phyloP scores from a whole-genome alignment of 2,888 invertebrate genomes.

The Bellardia bayeri region DNA sequence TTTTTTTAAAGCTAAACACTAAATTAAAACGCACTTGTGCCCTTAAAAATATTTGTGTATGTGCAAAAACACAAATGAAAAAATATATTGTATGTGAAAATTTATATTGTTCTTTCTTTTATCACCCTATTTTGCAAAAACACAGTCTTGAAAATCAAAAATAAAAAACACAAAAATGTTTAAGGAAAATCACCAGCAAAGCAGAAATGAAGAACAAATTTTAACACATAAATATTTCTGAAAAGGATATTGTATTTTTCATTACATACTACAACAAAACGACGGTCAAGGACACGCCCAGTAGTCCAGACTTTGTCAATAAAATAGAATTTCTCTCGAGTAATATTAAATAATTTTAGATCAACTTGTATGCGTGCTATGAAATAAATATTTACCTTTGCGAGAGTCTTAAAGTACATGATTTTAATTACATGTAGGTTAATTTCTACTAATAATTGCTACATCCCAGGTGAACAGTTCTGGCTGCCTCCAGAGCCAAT shows the following conservation, averaged over 20 bases:
- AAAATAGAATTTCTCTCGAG: neutral
- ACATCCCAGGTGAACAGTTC: too few relatives aligned
- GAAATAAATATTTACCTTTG: too few relatives aligned
- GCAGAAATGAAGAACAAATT: neutral
- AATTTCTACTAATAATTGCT: too few relatives aligned
- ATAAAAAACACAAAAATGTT: neutral
- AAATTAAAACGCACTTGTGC: slow-evolving; percentile 50
- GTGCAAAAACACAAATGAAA: neutral
- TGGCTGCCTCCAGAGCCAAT: too few relatives aligned
- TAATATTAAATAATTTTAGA: neutral
- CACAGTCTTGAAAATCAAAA: neutral
- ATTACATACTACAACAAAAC: slow-evolving; percentile 6
- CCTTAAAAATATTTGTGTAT: slow-evolving; percentile 36
- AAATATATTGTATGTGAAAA: neutral
- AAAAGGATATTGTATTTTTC: slow-evolving; percentile 43
- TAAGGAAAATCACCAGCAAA: neutral
- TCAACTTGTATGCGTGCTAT: too few relatives aligned
- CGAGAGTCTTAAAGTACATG: too few relatives aligned
- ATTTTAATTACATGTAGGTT: too few relatives aligned
- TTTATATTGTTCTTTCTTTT: neutral
- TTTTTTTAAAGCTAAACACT: neutral
- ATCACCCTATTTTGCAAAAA: slow-evolving; percentile 39
- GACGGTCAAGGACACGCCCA: slow-evolving; percentile 69
- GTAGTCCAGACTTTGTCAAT: slow-evolving; percentile 21
- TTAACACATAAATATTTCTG: neutral